A percentile compares a stretch with the other conserved stretches of the same genome.
phyloP scores from a whole-genome alignment of 1,140 invertebrate genomes.

The Drosophila orosa region DNA sequence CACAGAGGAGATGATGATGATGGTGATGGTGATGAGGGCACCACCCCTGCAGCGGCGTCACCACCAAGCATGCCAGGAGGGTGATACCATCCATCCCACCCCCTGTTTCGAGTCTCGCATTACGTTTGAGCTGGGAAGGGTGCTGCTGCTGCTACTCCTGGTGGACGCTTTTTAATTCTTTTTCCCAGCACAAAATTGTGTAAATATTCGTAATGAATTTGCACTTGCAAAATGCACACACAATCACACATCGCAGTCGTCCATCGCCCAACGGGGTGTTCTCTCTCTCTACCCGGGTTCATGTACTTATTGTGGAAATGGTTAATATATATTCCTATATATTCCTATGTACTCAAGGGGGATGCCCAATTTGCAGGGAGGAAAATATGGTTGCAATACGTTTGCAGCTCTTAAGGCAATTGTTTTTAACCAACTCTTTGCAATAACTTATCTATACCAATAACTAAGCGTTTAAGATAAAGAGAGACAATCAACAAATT shows the following conservation, averaged over 20 bases:
- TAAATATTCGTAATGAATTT: conserved; percentile 75
- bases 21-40: conserved; percentile 28
- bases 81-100: conserved; percentile 23
- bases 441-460: conserved; percentile 1
- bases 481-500: not conserved
- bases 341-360: conserved; percentile 1
- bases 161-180: conserved; percentile 55
- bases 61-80: conserved; percentile 6
- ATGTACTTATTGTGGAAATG: conserved; percentile 6
- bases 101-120: conserved; percentile 39
- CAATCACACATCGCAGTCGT: conserved; percentile 6
- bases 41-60: conserved; percentile 29
- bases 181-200: conserved; percentile 57
- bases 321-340: not conserved
- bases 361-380: conserved; percentile 13
- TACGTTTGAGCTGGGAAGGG: conserved; percentile 15
- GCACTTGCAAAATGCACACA: conserved; percentile 44
- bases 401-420: not conserved
- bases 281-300: not conserved
- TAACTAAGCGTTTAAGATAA: not conserved
- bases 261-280: conserved; percentile 16
- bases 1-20: conserved; percentile 33
- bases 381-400: not conserved
- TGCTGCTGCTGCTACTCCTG: conserved; percentile 19
- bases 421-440: conserved; percentile 3